Conservation (phyloP, 2,888 invertebrate species). For the Sialis lutaria region DNA sequence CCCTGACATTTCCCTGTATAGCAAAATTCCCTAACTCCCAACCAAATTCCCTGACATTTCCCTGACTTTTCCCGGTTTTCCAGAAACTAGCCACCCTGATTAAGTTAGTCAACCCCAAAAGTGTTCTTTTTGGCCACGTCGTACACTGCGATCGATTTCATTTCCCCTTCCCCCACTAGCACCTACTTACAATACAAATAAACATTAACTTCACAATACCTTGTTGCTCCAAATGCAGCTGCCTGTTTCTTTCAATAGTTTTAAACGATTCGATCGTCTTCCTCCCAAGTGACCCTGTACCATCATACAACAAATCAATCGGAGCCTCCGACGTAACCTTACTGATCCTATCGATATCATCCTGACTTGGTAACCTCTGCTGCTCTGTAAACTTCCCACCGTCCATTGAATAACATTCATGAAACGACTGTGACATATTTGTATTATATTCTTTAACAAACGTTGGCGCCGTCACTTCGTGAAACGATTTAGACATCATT, state of each 20-base stretch:
- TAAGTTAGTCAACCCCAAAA: no score
- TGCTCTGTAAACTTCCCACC: slow-evolving; percentile 11
- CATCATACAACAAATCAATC: slow-evolving; percentile 43
- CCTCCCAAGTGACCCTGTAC: slow-evolving; percentile 50
- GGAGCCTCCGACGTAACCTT: slow-evolving; percentile 74
- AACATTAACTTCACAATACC: no score
- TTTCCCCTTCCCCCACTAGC: no score
- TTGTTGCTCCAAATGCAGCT: slow-evolving; percentile 76
- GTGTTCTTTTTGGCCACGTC: no score
- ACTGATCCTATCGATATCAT: slow-evolving; percentile 75
- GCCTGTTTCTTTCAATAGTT: slow-evolving; percentile 77
- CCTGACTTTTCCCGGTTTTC: no score
- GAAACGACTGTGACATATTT: slow-evolving; percentile 1
- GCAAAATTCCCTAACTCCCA: no score
- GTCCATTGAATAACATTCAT: slow-evolving; percentile 5
- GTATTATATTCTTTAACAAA: slow-evolving; percentile 18
- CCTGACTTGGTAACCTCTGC: slow-evolving; percentile 45
- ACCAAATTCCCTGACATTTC: no score
- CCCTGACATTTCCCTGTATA: no score
- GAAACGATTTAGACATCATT: slow-evolving; percentile 25
- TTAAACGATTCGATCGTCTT: slow-evolving; percentile 72
- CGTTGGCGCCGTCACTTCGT: slow-evolving; percentile 25
- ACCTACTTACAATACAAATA: slow-evolving; percentile 5
- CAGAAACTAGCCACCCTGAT: no score
- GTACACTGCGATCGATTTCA: no score